Conservation (phyloP, 1,140 invertebrate species). For the Trichogramma pretiosum region DNA sequence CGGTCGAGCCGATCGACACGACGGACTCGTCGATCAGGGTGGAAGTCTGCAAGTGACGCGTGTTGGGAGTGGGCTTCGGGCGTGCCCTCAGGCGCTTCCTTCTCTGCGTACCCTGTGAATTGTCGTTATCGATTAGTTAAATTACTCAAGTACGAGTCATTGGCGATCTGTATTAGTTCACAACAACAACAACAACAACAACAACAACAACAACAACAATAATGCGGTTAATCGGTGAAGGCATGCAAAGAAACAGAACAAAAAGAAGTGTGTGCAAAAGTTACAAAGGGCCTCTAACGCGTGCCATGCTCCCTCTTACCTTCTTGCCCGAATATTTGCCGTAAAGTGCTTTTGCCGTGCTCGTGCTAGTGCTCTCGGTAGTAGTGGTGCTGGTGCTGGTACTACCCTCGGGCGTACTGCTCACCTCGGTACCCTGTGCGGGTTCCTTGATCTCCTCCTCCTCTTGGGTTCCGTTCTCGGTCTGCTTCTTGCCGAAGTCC, state of each 20-base stretch:
- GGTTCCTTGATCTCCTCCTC: constrained; percentile 4
- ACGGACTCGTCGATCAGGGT: too few species aligned
- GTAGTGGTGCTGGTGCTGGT: not conserved
- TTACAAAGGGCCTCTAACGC: too few species aligned
- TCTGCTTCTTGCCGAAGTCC: constrained; percentile 33
- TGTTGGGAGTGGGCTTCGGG: constrained; percentile 32
- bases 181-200: too few species aligned
- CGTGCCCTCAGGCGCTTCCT: constrained; percentile 34
- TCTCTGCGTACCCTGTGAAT: constrained; percentile 24
- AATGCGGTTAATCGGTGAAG: too few species aligned
- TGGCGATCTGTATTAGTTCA: too few species aligned
- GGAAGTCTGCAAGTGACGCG: too few species aligned
- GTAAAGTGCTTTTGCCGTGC: too few species aligned
- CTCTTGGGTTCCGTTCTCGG: constrained; percentile 7
- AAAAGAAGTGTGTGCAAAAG: too few species aligned
- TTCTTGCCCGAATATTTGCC: constrained; percentile 1
- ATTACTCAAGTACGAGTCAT: not conserved
- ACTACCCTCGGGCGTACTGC: not conserved
- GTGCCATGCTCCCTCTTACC: not conserved
- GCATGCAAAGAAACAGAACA: too few species aligned
- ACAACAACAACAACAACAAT: too few species aligned
- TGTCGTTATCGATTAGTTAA: not conserved
- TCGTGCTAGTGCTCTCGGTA: not conserved
- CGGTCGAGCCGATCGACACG: too few species aligned
- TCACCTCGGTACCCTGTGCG: not conserved